Evolutionary conservation across 2,797 vertebrate genomes (phyloP), one percentile per base, ranked within the genome.

Genomic region (Psittacula echo): DNA sequence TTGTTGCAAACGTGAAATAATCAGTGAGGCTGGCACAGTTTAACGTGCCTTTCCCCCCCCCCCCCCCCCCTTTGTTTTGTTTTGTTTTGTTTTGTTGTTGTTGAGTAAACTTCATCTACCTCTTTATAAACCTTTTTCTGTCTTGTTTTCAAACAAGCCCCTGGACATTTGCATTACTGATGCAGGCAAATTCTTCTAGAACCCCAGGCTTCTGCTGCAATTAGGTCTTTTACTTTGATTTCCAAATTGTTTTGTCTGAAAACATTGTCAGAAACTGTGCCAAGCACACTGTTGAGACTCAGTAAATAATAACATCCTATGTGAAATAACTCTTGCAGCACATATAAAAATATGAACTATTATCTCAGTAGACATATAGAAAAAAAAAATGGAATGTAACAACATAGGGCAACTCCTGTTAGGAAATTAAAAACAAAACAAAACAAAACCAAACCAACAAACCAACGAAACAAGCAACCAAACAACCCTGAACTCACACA

Each of bases 151-250:
- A 85, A 72, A 74, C 87, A 21, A 64, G 4, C 9, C 53, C 13
- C n/a, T 65, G n/a, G 65, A 65, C 11, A 39, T 66, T 88, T 86
- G 13, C n/a, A 32, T 47, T 91, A 34, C 26, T 45, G 23, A 73
- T 42, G 53, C 19, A 60, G n/a, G 45, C 4, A 89, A 73, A 89
- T 82, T 91, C 19, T 88, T 62, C 26, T 50, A 93, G 51, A 87
- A 32, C 37, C 26, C 5, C 32, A 72, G 48, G 60, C 37, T 89
- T 93, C 56, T 85, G 39, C 24, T 83, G 27, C 53, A 91, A 45
- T 78, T 85, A 60, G 18, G 23, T 39, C n/a, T 87, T 90, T 81
- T 60, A 51, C 80, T 96, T 90, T 87, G 32, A 87, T 95, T 45
- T 90, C 64, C 39, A 70, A 74, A 82, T 67, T 68, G 45, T 74